Conservation (phyloP, 2,888 invertebrate species). For the Xanthorhoe spadicearia region DNA sequence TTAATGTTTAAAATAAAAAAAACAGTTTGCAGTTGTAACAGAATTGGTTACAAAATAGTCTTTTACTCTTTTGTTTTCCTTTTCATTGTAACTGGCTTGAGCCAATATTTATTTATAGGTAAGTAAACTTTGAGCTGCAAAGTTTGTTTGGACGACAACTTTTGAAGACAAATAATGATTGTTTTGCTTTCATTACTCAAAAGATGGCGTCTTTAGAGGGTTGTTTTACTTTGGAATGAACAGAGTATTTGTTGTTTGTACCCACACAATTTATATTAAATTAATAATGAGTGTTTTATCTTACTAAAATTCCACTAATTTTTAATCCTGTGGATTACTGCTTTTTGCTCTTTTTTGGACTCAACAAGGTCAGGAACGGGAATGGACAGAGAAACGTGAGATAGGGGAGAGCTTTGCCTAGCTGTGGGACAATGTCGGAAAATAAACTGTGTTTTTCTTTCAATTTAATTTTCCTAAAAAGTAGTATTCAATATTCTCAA, state of each 20-base stretch:
- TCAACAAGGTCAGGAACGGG: too few relatives aligned
- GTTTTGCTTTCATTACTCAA: slow-evolving; percentile 26
- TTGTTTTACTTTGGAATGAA: slow-evolving; percentile 22
- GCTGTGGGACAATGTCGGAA: too few relatives aligned
- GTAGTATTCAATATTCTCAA: too few relatives aligned
- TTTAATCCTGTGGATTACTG: too few relatives aligned
- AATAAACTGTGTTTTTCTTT: too few relatives aligned
- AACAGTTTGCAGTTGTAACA: not conserved
- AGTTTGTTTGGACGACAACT: slow-evolving; percentile 30
- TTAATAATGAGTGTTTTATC: not conserved
- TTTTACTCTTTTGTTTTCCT: slow-evolving; percentile 5
- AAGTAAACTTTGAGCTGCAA: slow-evolving; percentile 27
- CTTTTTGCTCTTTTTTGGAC: too few relatives aligned
- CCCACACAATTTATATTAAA: not conserved
- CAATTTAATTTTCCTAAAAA: too few relatives aligned
- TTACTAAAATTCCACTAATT: too few relatives aligned
- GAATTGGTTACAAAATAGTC: not conserved
- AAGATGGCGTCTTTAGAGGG: slow-evolving; percentile 19
- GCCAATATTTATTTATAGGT: slow-evolving; percentile 29
- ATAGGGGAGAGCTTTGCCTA: too few relatives aligned
- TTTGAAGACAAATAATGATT: slow-evolving; percentile 34
- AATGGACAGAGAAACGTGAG: too few relatives aligned
- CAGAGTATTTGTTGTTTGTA: slow-evolving; percentile 10
- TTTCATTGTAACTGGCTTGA: slow-evolving; percentile 9
- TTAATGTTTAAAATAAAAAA: too few relatives aligned